Conservation (phyloP, 2,113 vertebrate genomes). For the Petaurus breviceps region DNA sequence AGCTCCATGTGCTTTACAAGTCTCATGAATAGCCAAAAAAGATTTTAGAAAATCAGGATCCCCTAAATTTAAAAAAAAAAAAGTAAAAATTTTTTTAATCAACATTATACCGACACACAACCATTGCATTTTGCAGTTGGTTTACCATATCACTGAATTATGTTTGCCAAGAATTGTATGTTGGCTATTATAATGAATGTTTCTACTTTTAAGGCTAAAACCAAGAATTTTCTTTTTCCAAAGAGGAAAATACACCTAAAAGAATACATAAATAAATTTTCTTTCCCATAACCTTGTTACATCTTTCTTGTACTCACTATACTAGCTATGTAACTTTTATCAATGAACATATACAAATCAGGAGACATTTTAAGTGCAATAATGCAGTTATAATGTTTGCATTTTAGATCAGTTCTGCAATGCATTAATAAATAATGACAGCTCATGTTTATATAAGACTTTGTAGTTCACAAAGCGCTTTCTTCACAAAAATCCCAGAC, state of each 20-base stretch:
- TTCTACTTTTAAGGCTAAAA: not conserved
- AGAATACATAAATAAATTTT: not conserved
- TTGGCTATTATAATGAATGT: not conserved
- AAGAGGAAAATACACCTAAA: not conserved
- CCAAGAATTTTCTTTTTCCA: not conserved
- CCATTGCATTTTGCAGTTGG: not conserved
- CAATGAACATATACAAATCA: not conserved
- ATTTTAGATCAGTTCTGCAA: not conserved
- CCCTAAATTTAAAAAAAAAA: constrained; percentile 70
- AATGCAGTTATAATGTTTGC: not conserved
- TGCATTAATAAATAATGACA: not conserved
- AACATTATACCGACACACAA: not conserved
- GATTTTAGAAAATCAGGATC: constrained; percentile 90
- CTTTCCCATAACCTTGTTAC: not conserved
- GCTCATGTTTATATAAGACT: not conserved
- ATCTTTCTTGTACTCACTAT: not conserved
- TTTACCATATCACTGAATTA: not conserved
- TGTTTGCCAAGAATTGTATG: not conserved
- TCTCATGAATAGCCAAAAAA: constrained; percentile 94
- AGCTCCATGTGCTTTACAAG: constrained; percentile 91
- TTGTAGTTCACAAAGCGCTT: not conserved
- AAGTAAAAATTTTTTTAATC: constrained; percentile 4
- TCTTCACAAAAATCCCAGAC: not conserved
- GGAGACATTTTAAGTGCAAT: not conserved
- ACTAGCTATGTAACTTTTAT: not conserved